Evolutionary conservation across 2,797 vertebrate species (phyloP).

Genomic region (Pelobates cultripes): DNA sequence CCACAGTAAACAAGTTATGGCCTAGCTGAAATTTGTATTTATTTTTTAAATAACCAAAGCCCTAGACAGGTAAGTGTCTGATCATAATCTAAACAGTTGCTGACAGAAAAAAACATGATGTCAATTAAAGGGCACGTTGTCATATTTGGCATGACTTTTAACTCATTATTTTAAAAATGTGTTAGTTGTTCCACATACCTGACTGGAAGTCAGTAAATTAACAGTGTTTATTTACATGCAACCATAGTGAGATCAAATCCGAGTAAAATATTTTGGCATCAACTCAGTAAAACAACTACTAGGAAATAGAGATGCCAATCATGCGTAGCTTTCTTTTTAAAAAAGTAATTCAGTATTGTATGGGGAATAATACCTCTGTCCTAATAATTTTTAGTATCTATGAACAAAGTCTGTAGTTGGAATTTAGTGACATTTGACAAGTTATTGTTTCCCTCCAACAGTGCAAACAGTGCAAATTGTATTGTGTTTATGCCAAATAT

Average conservation of each 20-base stretch:
- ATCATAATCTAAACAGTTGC: too few relatives aligned
- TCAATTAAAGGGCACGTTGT: too few relatives aligned
- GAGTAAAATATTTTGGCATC: constrained; percentile 22
- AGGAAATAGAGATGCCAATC: neutral
- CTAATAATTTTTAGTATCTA: neutral
- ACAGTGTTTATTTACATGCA: constrained; percentile 13
- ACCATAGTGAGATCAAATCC: constrained; percentile 4
- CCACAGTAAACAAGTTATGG: too few relatives aligned
- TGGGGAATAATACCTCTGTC: neutral
- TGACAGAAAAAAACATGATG: too few relatives aligned
- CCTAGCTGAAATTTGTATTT: too few relatives aligned
- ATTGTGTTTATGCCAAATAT: neutral
- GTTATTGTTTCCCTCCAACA: neutral
- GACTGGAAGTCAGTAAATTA: neutral
- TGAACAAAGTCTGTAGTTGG: neutral
- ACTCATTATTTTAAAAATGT: neutral
- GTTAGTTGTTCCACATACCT: neutral
- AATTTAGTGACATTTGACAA: constrained; percentile 1
- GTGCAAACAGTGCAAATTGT: neutral
- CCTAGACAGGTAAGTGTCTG: too few relatives aligned
- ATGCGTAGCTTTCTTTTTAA: neutral
- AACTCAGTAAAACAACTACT: neutral
- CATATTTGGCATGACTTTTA: too few relatives aligned
- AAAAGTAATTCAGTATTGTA: neutral
- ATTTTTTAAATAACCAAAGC: too few relatives aligned